Conservation (phyloP, 30 jellyfish, hydroid and myxozoan species). For the Hydra vulgaris region DNA sequence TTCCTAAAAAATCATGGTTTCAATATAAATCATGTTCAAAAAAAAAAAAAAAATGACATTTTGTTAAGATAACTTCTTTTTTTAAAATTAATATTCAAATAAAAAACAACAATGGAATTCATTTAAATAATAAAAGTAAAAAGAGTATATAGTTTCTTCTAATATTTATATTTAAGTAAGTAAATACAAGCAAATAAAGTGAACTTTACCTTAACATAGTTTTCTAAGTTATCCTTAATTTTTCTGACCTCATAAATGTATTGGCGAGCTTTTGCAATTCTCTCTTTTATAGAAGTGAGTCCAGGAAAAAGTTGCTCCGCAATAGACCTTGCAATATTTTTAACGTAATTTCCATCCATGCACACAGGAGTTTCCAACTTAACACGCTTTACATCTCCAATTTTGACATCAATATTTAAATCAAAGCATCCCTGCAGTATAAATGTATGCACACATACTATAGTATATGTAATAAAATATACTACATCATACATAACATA, state of each 20-base stretch:
- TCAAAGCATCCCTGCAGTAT: conserved; percentile 42
- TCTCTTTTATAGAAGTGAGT: conserved; percentile 27
- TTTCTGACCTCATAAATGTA: conserved; percentile 25
- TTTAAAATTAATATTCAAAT: no score
- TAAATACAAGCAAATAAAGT: no score
- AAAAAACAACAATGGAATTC: no score
- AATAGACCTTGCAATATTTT: conserved; percentile 36
- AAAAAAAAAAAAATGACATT: background rate
- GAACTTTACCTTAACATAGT: conserved; percentile 3
- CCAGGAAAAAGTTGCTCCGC: conserved; percentile 57
- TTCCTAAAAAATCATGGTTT: background rate
- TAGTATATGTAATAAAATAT: no score
- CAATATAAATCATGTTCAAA: background rate
- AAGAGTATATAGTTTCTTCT: no score
- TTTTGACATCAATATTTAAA: conserved; percentile 41
- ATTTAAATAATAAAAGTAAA: no score
- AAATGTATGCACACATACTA: background rate
- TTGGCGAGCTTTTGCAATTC: conserved; percentile 50
- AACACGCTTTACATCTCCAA: conserved; percentile 37
- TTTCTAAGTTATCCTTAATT: background rate
- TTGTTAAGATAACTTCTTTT: background rate
- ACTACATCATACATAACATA: no score
- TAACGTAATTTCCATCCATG: conserved; percentile 49
- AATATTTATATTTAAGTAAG: no score
- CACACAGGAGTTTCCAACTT: conserved; percentile 46